These are phyloP conservation scores for Echinops telfairi DNA, from an alignment of 2,113 vertebrate species.

Conservation along the genomic window DNA sequence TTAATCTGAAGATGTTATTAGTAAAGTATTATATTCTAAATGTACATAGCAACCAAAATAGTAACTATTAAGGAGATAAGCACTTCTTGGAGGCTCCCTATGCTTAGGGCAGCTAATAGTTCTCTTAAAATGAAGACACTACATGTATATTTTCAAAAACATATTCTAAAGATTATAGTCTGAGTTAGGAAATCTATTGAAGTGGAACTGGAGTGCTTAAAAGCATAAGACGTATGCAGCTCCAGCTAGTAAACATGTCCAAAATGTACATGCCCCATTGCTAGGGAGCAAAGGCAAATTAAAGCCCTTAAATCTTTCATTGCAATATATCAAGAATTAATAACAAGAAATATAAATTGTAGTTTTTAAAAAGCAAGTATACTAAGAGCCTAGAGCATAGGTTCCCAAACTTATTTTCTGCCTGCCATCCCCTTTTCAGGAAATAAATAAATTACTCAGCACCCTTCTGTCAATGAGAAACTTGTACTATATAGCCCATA, in stretches of 20 bases:
- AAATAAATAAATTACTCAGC: too few species aligned
- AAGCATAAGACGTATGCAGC: conserved; percentile 28
- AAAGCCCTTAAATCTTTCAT: conserved; percentile 39
- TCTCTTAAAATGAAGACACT: conserved; percentile 30
- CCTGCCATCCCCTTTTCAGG: too few species aligned
- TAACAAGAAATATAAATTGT: conserved; percentile 44
- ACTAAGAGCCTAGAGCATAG: too few species aligned
- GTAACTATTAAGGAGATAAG: conserved; percentile 31
- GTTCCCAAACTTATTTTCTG: too few species aligned
- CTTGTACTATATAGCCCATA: too few species aligned
- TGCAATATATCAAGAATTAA: conserved; percentile 27
- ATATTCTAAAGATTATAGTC: conserved; percentile 29
- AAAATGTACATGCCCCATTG: not conserved
- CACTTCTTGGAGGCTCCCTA: conserved; percentile 15
- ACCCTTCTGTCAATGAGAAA: too few species aligned
- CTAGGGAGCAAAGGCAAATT: conserved; percentile 41
- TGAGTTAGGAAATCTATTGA: conserved; percentile 30
- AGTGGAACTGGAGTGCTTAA: conserved; percentile 33
- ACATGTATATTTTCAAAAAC: conserved; percentile 33
- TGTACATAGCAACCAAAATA: conserved; percentile 49
- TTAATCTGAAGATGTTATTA: conserved; percentile 44
- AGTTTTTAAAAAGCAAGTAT: conserved; percentile 42
- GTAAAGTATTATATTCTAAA: not conserved
- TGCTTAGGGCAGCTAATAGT: not conserved
- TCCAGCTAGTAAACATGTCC: not conserved